Evolutionary conservation across 2,888 invertebrate species (phyloP), one percentile per base, ranked within the genome.

Genomic region (Spatulosminthurus flaviceps): DNA sequence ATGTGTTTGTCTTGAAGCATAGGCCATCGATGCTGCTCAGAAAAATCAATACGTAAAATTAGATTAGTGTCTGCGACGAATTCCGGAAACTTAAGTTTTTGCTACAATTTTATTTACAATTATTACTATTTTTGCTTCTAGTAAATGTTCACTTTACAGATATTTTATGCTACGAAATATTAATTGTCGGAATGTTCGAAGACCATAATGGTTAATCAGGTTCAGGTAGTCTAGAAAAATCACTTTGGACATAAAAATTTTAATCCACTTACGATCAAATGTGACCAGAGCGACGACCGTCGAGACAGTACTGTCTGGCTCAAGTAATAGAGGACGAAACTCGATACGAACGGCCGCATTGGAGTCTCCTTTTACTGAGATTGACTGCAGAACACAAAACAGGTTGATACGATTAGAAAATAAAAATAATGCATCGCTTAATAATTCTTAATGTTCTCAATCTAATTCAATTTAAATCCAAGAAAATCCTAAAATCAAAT

Each of bases 281-380:
- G 91, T 91, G 82, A 93, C 88, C 79, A 90, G 90, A 78, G 93
- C 94, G 75, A 94, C 90, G 83, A 90, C 89, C 42, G 91, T 90
- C 75, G 91, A 90, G 82, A 89, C 88, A 81, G 90, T 89, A 21
- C 91, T 89, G 86, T 91, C 91, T n/a, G 92, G 91, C 80, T 91
- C 91, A 85, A 93, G 89, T 86, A 91, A 90, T 77, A 91, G 87
- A 81, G 92, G 92, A 86, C 91, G 90, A 87, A 92, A 93, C 86
- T 92, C 91, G 84, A 93, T 90, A 87, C 89, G 90, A 67, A 93
- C 88, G 64, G 93, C 92, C 42, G 83, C 75, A 72, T 84, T 85
- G 11, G 80, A 72, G 26, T 81, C 82, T 26, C 84, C 84, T 74
- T 83, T 84, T 29, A 85, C 84, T 26, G 84, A 79, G 24, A 85